Conservation (phyloP, 37 sponge, comb jelly and placozoan species). For the Cladorhizidae sp. region DNA sequence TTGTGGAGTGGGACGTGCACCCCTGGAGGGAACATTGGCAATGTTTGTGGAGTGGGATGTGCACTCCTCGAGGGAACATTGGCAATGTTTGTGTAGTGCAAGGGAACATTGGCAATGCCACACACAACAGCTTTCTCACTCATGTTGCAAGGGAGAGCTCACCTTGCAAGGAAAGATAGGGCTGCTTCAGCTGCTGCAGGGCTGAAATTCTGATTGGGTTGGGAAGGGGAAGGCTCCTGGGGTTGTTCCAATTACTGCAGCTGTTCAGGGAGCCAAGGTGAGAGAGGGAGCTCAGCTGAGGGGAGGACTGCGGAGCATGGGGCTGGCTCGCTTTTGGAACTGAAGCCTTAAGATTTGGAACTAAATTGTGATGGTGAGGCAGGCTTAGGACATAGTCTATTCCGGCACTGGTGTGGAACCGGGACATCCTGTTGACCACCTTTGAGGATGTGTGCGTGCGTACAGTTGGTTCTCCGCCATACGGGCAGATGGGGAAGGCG, state of each 20-base stretch:
- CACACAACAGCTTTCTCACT: no score
- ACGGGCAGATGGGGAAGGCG: conserved; percentile 92
- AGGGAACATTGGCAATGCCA: no score
- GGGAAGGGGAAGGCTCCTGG: conserved; percentile 28
- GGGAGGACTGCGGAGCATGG: conserved; percentile 15
- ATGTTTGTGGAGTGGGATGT: no score
- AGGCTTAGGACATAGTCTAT: conserved; percentile 22
- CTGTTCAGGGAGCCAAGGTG: not conserved
- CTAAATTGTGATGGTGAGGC: not conserved
- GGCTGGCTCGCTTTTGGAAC: not conserved
- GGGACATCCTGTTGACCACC: conserved; percentile 85
- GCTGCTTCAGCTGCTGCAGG: conserved; percentile 76
- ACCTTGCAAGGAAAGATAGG: conserved; percentile 34
- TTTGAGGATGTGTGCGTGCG: conserved; percentile 78
- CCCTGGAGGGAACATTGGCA: no score
- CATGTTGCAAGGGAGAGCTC: no score
- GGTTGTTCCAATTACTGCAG: conserved; percentile 29
- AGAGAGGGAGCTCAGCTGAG: conserved; percentile 10
- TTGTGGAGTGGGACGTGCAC: no score
- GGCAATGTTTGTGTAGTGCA: no score
- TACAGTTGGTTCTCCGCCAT: conserved; percentile 83
- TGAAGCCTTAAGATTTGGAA: not conserved
- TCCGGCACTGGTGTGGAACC: conserved; percentile 98
- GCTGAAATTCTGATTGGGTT: conserved; percentile 37
- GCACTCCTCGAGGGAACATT: no score